These are phyloP conservation scores for Calameuta pallipes DNA, from an alignment of 2,888 invertebrate genomes.

Conservation along the genomic window DNA sequence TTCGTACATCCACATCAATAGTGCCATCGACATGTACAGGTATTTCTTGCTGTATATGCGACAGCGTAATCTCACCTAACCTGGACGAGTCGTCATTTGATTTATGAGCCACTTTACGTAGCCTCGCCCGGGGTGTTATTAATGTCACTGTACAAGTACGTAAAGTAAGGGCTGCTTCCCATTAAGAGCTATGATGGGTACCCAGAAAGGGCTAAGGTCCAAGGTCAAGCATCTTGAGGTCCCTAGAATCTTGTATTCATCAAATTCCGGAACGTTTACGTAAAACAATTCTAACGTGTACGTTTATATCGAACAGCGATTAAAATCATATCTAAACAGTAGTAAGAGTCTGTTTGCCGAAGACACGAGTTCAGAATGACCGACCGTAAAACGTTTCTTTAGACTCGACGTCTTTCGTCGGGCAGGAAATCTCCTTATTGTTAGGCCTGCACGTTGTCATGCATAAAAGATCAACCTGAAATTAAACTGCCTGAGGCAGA, in stretches of 20 bases:
- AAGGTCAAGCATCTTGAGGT: background rate
- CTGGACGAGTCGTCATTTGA: background rate
- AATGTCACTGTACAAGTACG: background rate
- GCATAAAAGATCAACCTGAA: background rate
- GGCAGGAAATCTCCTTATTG: background rate
- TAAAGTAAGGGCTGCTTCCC: background rate
- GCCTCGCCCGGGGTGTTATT: background rate
- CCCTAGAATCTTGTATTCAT: background rate
- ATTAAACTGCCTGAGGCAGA: background rate
- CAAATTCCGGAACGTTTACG: background rate
- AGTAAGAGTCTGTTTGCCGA: background rate
- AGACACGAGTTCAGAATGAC: background rate
- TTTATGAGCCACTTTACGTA: background rate
- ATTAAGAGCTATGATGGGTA: background rate
- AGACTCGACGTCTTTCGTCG: background rate
- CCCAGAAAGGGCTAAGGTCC: background rate
- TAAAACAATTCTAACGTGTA: background rate
- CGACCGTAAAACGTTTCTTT: background rate
- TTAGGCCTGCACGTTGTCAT: background rate
- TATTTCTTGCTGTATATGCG: background rate
- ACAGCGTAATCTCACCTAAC: background rate
- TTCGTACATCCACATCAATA: background rate
- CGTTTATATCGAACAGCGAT: background rate
- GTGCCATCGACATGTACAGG: background rate
- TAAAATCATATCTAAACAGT: background rate